phyloP scores from a whole-genome alignment of 2,797 vertebrate genomes.

The Phrynocephalus guinanensis region DNA sequence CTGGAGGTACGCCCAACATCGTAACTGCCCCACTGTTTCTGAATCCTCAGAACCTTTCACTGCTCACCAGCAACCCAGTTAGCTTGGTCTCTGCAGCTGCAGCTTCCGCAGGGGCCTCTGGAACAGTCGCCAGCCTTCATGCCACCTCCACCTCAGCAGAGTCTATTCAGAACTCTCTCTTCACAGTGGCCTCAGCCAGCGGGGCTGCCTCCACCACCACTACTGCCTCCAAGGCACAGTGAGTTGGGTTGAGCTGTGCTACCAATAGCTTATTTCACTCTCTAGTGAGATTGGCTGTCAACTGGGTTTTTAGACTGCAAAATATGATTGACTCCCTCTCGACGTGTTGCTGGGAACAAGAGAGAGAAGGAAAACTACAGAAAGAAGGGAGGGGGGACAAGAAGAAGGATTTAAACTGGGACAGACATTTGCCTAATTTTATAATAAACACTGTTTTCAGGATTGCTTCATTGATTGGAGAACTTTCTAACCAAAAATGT shows the following conservation, averaged over 20 bases:
- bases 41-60: conserved; percentile 97
- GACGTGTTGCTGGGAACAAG: conserved; percentile 66
- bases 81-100: conserved; percentile 93
- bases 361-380: conserved; percentile 64
- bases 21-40: conserved; percentile 96
- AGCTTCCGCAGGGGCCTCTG: conserved; percentile 82
- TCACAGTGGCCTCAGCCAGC: conserved; percentile 86
- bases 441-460: conserved; percentile 88
- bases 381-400: conserved; percentile 57
- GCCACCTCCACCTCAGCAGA: conserved; percentile 85
- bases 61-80: conserved; percentile 98
- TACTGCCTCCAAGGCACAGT: conserved; percentile 98
- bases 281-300: conserved; percentile 64
- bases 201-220: conserved; percentile 92
- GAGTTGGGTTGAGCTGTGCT: conserved; percentile 76
- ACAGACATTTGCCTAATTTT: conserved; percentile 85
- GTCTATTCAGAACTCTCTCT: conserved; percentile 88
- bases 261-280: conserved; percentile 59
- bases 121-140: conserved; percentile 89
- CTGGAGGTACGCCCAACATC: conserved; percentile 89
- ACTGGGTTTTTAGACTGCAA: conserved; percentile 63
- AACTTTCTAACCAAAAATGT: conserved; percentile 88
- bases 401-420: conserved; percentile 77
- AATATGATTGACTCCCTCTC: conserved; percentile 69
- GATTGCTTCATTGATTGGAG: conserved; percentile 86